phyloP scores from a whole-genome alignment of 1,140 invertebrate species.

The Drosophila nebulosa region DNA sequence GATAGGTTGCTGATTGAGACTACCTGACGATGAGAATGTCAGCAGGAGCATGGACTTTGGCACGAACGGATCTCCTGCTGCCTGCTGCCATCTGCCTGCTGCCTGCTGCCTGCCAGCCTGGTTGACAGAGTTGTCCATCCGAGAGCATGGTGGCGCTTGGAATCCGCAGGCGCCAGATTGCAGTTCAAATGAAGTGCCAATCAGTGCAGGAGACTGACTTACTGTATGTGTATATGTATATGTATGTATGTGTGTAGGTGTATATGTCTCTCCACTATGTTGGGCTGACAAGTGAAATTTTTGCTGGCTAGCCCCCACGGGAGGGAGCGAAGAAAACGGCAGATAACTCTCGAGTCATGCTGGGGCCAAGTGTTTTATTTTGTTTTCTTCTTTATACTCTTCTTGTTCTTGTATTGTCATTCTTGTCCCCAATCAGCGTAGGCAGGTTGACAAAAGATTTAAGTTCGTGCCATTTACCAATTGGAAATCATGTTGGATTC shows the following conservation, averaged over 20 bases:
- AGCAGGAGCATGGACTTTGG: background rate
- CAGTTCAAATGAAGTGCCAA: constrained; percentile 50
- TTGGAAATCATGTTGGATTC: background rate
- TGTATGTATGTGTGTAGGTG: no score
- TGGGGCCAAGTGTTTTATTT: background rate
- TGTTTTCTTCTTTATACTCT: background rate
- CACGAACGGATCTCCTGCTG: background rate
- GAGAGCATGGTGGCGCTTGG: background rate
- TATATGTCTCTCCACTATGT: no score
- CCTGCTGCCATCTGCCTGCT: background rate
- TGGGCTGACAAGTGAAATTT: background rate
- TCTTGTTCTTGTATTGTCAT: background rate
- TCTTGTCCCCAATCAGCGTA: background rate
- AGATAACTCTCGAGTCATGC: constrained; percentile 3
- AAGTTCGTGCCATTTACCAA: background rate
- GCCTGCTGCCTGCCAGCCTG: no score
- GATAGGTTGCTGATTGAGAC: constrained; percentile 44
- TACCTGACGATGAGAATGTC: constrained; percentile 23
- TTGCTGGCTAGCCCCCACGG: background rate
- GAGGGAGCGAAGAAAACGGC: background rate
- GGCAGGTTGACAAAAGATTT: background rate
- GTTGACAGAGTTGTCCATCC: no score
- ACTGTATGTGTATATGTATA: no score
- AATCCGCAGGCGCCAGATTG: constrained; percentile 20
- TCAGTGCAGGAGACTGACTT: constrained; percentile 21